Conservation (phyloP, 2,797 vertebrate genomes). For the Hybognathus amarus region DNA sequence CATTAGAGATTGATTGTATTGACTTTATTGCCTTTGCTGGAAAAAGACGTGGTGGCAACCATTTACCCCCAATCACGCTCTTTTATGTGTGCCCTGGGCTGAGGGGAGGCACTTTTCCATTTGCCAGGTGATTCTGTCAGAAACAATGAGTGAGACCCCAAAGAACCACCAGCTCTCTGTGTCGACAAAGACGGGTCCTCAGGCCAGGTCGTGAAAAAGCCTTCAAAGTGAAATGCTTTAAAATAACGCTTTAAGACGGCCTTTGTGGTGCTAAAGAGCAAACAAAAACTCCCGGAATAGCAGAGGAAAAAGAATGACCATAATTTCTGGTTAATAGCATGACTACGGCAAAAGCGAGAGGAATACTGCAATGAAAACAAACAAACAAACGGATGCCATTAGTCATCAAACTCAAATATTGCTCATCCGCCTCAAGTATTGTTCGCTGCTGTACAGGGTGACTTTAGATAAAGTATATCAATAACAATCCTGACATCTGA, state of each 20-base stretch:
- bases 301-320: neutral
- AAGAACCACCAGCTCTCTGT: neutral
- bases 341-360: neutral
- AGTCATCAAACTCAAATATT: no score
- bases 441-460: neutral
- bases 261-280: conserved; percentile 36
- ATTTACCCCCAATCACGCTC: conserved; percentile 48
- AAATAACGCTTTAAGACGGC: conserved; percentile 6
- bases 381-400: no score
- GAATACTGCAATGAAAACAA: no score
- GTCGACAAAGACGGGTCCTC: conserved; percentile 2
- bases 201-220: conserved; percentile 42
- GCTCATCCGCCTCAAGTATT: no score
- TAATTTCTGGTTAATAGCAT: neutral
- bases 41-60: conserved; percentile 58
- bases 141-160: conserved; percentile 20
- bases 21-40: conserved; percentile 67
- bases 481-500: neutral
- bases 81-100: conserved; percentile 47
- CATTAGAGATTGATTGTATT: conserved; percentile 78
- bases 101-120: conserved; percentile 27
- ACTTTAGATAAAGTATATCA: neutral
- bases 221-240: conserved; percentile 38
- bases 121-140: conserved; percentile 26
- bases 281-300: neutral